phyloP scores from a whole-genome alignment of 2,797 vertebrate genomes.

The Enteromius anoplus region DNA sequence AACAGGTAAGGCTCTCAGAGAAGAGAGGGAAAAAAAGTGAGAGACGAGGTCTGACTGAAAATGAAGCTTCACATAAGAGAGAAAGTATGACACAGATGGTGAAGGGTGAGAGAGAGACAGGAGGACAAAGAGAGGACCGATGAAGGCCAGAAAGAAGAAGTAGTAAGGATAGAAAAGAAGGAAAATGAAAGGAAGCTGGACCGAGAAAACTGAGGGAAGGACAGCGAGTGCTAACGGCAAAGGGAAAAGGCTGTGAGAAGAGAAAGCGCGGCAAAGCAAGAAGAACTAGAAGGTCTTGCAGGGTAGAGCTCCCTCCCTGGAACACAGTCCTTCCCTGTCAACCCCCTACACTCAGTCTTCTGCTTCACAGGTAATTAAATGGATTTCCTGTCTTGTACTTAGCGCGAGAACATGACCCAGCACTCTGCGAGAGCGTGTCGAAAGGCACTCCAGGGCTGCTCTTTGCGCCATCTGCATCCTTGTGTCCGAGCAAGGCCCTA shows the following conservation, averaged over 20 bases:
- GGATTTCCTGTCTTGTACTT: conserved; percentile 99
- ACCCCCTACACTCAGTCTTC: conserved; percentile 87
- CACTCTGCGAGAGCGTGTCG: conserved; percentile 85
- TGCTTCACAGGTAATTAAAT: conserved; percentile 99
- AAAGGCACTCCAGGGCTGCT: conserved; percentile 87
- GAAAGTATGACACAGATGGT: conserved; percentile 49
- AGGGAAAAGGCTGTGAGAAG: conserved; percentile 40
- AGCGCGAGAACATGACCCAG: conserved; percentile 93
- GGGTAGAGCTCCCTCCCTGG: conserved; percentile 62
- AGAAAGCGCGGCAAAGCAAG: conserved; percentile 6
- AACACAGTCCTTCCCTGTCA: conserved; percentile 93
- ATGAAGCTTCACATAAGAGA: conserved; percentile 39
- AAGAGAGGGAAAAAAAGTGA: not conserved
- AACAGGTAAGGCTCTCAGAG: conserved; percentile 9
- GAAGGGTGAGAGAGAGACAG: not conserved
- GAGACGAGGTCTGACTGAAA: conserved; percentile 47
- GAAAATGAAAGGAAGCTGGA: conserved; percentile 49
- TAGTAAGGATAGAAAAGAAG: conserved; percentile 27
- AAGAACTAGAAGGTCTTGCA: conserved; percentile 57
- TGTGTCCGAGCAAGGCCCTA: conserved; percentile 77
- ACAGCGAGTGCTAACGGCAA: conserved; percentile 36
- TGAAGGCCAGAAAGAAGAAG: conserved; percentile 35
- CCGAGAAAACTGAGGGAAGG: conserved; percentile 48
- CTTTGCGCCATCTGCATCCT: conserved; percentile 81
- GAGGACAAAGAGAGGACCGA: conserved; percentile 39